A percentile compares a stretch with the other conserved stretches of the same genome.
Evolutionary conservation across 2,888 invertebrate genomes (phyloP).

Genomic region (Liopterus haemorrhoidalis): DNA sequence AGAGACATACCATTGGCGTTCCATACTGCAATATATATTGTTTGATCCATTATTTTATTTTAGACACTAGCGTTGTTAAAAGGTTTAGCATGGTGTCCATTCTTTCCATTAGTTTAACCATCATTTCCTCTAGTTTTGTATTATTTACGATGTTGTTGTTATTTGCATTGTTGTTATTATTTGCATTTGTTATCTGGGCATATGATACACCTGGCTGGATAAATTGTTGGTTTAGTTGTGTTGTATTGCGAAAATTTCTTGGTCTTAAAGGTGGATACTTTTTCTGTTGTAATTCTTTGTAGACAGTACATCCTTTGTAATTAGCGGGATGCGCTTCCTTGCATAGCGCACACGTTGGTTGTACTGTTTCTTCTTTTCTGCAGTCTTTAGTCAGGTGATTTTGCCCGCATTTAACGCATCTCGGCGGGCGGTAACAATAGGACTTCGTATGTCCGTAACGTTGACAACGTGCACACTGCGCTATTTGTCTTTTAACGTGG

Average conservation of each 20-base stretch:
- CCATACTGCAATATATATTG: constrained; percentile 10
- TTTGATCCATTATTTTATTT: too few relatives aligned
- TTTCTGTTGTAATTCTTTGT: constrained; percentile 17
- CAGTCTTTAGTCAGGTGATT: constrained; percentile 23
- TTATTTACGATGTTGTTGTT: constrained; percentile 7
- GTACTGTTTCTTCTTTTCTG: constrained; percentile 15
- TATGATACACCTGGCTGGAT: neutral
- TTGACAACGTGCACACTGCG: constrained; percentile 29
- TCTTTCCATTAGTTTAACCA: constrained; percentile 11
- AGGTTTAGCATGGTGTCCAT: constrained; percentile 13
- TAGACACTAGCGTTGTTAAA: constrained; percentile 8
- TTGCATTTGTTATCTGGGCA: constrained; percentile 7
- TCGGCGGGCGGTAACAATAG: constrained; percentile 25
- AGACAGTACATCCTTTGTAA: constrained; percentile 21
- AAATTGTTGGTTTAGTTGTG: neutral
- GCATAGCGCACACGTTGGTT: constrained; percentile 23
- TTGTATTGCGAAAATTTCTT: too few relatives aligned
- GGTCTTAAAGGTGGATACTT: constrained; percentile 3
- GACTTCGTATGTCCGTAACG: constrained; percentile 31
- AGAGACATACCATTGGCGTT: constrained; percentile 12
- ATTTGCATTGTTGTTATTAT: too few relatives aligned
- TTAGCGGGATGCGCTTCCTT: constrained; percentile 20
- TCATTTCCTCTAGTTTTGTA: constrained; percentile 2
- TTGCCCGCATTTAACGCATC: constrained; percentile 28
- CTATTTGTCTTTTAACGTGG: constrained; percentile 7